Base-by-base conservation (phyloP, 2,888 invertebrate genomes). In the Leptopterna dolabrata region DNA sequence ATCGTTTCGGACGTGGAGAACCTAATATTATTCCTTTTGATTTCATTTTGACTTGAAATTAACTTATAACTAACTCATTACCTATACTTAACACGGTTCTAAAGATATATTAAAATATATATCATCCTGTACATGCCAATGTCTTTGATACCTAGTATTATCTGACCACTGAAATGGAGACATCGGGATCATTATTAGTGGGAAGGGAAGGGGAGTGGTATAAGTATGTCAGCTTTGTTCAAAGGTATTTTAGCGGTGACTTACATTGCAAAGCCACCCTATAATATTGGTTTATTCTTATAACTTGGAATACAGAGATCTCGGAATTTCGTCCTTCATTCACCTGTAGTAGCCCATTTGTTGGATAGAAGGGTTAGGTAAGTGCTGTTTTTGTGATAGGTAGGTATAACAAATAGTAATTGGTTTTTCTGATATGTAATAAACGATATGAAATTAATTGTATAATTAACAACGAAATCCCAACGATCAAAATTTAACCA, bases 101-200 rank as follows among this genome's bases (percentile, higher is more conserved):
- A 73, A 30, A 29, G 73, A 41, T 73, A 73, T 73, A 73, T 41
- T 73, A 73, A 73, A 73, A 73, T 73, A 73, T 73, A 73, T 73
- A 73, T 73, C 73, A 73, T 73, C 29, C 63, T 63, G 63, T 63
- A 24, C 63, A 63, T 63, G 63, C 63, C 63, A 24, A 24, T 63
- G 24, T 63, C 7, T 4, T 63, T 63, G 24, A 24, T 19, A n/a
- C n/a, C n/a, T n/a, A 24, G 13, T 63, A 63, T 63, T 24, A 27
- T 27, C 19, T 24, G 24, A 27, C 63, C 19, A 63, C 63, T 63
- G 24, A 63, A 63, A 63, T 19, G 24, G 63, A 11, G 24, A 19
- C 11, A 9, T 11, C 16, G 1, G 45, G 45, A 45, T 45, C n/a
- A n/a, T n/a, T n/a, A n/a, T n/a, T n/a, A n/a, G 36, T 14, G 51